Percentiles rank a stretch among this genome's conserved stretches.
Evolutionary conservation across 2,113 vertebrate genomes (phyloP).

Genomic region (Tenebrosternarchus preto): DNA sequence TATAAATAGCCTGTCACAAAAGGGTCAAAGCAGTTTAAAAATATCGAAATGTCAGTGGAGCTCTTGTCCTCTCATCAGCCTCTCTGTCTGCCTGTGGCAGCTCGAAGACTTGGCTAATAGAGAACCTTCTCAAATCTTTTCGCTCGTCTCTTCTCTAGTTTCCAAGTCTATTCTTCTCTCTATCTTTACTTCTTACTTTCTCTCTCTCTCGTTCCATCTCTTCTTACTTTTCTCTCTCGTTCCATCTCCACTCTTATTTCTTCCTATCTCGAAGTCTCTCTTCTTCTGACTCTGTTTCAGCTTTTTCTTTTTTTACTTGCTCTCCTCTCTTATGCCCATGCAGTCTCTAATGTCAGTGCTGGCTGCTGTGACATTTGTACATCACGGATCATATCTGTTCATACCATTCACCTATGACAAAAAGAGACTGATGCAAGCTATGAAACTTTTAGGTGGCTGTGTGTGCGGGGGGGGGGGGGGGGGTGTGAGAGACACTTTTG

Average conservation of each 20-base stretch:
- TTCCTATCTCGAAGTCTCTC: background rate
- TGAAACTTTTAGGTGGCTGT: constrained; percentile 2
- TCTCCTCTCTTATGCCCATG: background rate
- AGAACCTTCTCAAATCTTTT: background rate
- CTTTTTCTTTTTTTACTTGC: background rate
- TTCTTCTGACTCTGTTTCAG: constrained; percentile 9
- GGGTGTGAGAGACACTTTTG: too few relatives aligned
- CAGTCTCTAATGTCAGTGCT: constrained; percentile 54
- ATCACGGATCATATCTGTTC: constrained; percentile 67
- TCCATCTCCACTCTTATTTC: background rate
- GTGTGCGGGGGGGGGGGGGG: too few relatives aligned
- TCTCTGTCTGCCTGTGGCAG: background rate
- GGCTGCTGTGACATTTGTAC: constrained; percentile 66
- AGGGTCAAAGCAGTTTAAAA: constrained; percentile 65
- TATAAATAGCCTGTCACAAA: constrained; percentile 68
- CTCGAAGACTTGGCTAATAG: background rate
- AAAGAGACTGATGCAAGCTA: background rate
- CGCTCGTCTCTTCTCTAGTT: background rate
- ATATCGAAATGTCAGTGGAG: constrained; percentile 45
- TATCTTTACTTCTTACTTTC: constrained; percentile 1
- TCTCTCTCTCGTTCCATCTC: background rate
- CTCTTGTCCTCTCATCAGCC: background rate
- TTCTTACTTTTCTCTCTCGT: background rate
- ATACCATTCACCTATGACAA: constrained; percentile 64
- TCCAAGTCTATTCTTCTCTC: background rate